A percentile compares a stretch with the other conserved stretches of the same genome.
These are phyloP conservation scores for Sialis fuliginosa DNA, from an alignment of 2,888 invertebrate species.

Conservation along the genomic window DNA sequence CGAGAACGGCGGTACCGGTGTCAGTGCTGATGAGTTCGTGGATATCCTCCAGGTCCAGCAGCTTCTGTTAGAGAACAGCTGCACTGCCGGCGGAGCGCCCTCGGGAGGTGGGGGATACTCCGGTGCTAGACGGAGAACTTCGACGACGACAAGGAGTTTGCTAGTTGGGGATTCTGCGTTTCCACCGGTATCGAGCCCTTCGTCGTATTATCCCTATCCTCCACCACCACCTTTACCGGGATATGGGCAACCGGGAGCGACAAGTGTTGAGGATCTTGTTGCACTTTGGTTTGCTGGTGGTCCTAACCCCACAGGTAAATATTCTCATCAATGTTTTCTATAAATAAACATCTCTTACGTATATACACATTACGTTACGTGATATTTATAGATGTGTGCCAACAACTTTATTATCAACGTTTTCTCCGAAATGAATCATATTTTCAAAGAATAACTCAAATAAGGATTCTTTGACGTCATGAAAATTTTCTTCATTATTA, in stretches of 20 bases:
- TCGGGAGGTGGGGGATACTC: constrained; percentile 17
- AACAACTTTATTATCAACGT: no score
- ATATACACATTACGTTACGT: no score
- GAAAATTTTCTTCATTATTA: no score
- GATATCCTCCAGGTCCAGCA: constrained; percentile 71
- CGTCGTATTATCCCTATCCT: constrained; percentile 9
- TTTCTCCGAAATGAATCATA: no score
- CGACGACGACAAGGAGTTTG: neutral
- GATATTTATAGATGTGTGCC: no score
- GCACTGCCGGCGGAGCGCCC: constrained; percentile 14
- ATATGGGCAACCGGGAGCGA: constrained; percentile 14
- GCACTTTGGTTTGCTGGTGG: constrained; percentile 53
- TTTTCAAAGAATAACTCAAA: no score
- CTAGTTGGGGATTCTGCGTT: neutral
- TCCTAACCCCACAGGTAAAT: constrained; percentile 17
- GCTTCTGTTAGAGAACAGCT: constrained; percentile 36
- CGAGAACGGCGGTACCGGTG: constrained; percentile 15
- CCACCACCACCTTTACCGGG: constrained; percentile 16
- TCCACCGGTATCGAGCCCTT: neutral
- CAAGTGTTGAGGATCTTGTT: constrained; percentile 58
- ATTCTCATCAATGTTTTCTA: neutral
- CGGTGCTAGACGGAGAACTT: neutral
- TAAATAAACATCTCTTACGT: no score
- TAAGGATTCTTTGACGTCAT: no score
- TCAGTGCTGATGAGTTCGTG: constrained; percentile 49